phyloP scores from a whole-genome alignment of 2,113 vertebrate genomes.

The Leucoraja erinaceus region DNA sequence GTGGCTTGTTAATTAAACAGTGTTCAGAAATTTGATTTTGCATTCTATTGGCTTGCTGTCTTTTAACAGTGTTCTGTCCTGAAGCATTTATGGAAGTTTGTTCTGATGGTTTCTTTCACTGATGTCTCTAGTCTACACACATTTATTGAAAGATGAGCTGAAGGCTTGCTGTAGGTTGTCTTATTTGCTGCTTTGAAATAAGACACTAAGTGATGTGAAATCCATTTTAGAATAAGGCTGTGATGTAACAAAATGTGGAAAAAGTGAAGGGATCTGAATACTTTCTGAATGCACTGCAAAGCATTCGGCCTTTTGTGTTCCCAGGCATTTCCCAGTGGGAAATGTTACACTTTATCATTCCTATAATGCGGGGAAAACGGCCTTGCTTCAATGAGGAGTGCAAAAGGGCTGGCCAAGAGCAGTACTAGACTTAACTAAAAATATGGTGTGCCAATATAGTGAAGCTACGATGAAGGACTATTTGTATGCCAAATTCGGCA shows the following conservation, averaged over 20 bases:
- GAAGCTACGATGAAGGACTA: too few relatives aligned
- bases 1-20: neutral
- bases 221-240: too few relatives aligned
- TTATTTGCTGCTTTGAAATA: neutral
- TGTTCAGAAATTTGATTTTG: neutral
- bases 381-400: too few relatives aligned
- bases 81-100: neutral
- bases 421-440: too few relatives aligned
- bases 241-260: too few relatives aligned
- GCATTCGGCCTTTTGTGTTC: neutral
- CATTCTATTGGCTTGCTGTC: neutral
- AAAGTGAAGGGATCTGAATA: too few relatives aligned
- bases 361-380: too few relatives aligned
- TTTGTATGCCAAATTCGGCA: too few relatives aligned
- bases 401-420: too few relatives aligned
- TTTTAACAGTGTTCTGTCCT: neutral
- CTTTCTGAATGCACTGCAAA: too few relatives aligned
- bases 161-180: neutral
- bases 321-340: neutral
- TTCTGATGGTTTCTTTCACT: neutral
- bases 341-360: too few relatives aligned
- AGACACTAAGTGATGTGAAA: neutral
- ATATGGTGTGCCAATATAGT: too few relatives aligned
- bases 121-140: neutral
- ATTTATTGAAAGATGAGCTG: constrained; percentile 4